Evolutionary conservation across 1,140 invertebrate species (phyloP), one percentile per base, ranked within the genome.

Genomic region (Hycleus cichorii): DNA sequence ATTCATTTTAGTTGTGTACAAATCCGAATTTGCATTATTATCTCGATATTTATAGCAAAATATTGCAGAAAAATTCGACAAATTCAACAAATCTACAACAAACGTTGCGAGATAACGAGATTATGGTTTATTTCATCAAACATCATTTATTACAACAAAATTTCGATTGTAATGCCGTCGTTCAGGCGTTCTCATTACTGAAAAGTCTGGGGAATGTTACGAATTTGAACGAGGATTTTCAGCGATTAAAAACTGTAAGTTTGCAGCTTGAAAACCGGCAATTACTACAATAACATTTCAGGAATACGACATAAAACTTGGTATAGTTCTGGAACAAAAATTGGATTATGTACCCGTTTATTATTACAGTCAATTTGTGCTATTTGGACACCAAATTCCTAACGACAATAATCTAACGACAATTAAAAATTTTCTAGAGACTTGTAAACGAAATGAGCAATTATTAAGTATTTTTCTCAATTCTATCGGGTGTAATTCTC

Each of bases 21-120:
- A 45, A 38, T 53, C 9, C 51, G 25, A 32, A 53, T 38, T 53
- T 53, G 42, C 44, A 45, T 45, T 46, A 53, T 32, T 53, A 46
- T 3, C 45, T 53, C 32, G 44, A 53, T 27, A 53, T 53, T 53
- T 53, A 53, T 27, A 53, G 45, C n/a, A 53, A 53, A 46, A 45
- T 53, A n/a, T 45, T 45, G 7, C 7, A 7, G 25, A 53, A 53
- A 27, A 45, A 53, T 12, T 38, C 27, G 6, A 48, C 47, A 10
- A 6, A 3, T 47, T 6, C 25, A 46, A 32, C 39, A 45, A 6
- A 45, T 27, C 18, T 12, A 11, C 11, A 45, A 12, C 25, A 45
- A 12, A 46, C 11, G 11, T 45, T 46, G 26, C 25, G 43, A 27
- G 6, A 27, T 46, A 53, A 53, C n/a, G 51, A 53, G 45, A 53